A percentile compares a stretch with the other conserved stretches of the same genome.
These are phyloP conservation scores for Philypnodon macrostomus DNA, from an alignment of 2,797 vertebrate genomes.

Conservation along the genomic window DNA sequence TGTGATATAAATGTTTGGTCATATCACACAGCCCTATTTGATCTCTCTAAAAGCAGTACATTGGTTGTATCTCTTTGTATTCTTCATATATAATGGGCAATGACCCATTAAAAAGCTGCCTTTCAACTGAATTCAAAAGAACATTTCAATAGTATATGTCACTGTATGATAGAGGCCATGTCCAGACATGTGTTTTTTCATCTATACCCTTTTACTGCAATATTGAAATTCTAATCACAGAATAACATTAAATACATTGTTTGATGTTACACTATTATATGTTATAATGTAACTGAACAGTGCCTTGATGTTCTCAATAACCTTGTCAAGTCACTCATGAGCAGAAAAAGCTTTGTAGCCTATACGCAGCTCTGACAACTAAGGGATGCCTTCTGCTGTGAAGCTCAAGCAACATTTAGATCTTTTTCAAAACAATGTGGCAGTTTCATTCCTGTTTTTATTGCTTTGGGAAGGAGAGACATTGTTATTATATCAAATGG, in stretches of 20 bases:
- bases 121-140: neutral
- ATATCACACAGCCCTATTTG: no score
- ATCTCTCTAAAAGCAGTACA: no score
- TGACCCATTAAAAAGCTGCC: constrained; percentile 9
- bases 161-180: neutral
- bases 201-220: neutral
- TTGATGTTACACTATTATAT: no score
- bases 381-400: constrained; percentile 7
- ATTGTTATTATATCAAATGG: constrained; percentile 50
- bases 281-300: neutral
- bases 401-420: constrained; percentile 27
- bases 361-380: constrained; percentile 11
- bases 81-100: constrained; percentile 1
- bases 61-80: no score
- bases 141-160: constrained; percentile 1
- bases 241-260: constrained; percentile 1
- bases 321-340: constrained; percentile 3
- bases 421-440: constrained; percentile 29
- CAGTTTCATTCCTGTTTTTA: constrained; percentile 36
- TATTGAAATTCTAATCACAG: neutral
- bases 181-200: neutral
- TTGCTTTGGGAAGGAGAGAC: constrained; percentile 49
- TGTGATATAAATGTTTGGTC: no score
- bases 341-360: neutral
- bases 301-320: constrained; percentile 12